Base-by-base conservation (phyloP, 1,140 invertebrate genomes). In the Pectinophora gossypiella region DNA sequence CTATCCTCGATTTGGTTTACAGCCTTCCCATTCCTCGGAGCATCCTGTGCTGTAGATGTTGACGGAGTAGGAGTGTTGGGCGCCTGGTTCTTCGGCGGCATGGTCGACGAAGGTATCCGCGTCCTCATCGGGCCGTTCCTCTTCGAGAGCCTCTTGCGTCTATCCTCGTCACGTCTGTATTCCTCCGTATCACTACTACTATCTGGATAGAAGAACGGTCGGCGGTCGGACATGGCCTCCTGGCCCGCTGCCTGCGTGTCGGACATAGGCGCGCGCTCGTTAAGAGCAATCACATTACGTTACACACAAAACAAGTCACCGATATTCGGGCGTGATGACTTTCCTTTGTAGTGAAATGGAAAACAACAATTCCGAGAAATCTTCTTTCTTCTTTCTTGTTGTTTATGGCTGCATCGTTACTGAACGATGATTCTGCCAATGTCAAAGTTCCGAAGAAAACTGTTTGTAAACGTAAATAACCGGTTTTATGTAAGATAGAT, bases 1-100 rank as follows among this genome's bases (percentile, higher is more conserved):
- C 94, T 82, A 61, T 96, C 95, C 51, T 95, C 5, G 42, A 82
- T 67, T 51, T 80, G 85, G 18, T 72, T 61, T 60, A 76, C 74
- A 45, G 54, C 59, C 56, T 80, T 79, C 46, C 72, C 70, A 59
- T 71, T 72, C 18, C 76, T 72, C 13, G 68, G 64, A 13, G 67
- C 54, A 32, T 87, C 76, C 57, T 85, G 77, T 15, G 67, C 64
- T n/a, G 61, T 59, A 0, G 79, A 87, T 2, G 76, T 82, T 4
- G 82, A 82, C 12, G 76, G 76, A 7, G 68, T 74, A 0, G 81
- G 68, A 20, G 58, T 65, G 36, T 62, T 72, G n/a, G 59, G 64
- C 19, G 58, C 57, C 44, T 74, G 62, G 51, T 72, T 81, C 51
- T 80, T 80, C 0, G 76, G 66, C 12, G 70, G 66, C 76, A 84